Percentiles rank a stretch among this genome's conserved stretches.
phyloP scores from a whole-genome alignment of 2,113 vertebrate species.

The Kryptolebias marmoratus region DNA sequence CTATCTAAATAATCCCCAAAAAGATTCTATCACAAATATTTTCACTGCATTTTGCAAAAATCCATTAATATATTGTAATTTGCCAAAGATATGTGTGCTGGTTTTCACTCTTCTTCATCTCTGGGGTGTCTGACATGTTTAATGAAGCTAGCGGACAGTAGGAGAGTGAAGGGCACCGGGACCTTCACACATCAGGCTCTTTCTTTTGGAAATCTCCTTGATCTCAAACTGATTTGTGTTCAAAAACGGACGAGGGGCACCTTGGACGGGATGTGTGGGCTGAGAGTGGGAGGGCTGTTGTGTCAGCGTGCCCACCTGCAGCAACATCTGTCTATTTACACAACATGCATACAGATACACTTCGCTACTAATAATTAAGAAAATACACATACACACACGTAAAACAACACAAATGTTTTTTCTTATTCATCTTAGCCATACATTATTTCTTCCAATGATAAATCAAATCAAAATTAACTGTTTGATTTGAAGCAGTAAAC shows the following conservation, averaged over 20 bases:
- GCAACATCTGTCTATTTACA: conserved; percentile 76
- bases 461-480: no score
- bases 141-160: conserved; percentile 43
- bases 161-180: conserved; percentile 57
- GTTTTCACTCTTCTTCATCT: conserved; percentile 33
- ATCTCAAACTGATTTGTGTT: conserved; percentile 68
- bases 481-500: no score
- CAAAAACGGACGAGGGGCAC: conserved; percentile 70
- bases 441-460: no score
- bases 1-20: no score
- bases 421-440: not conserved
- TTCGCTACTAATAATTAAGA: conserved; percentile 24
- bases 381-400: not conserved
- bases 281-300: conserved; percentile 51
- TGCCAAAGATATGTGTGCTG: conserved; percentile 20
- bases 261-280: conserved; percentile 61
- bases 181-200: conserved; percentile 56
- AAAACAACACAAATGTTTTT: not conserved
- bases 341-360: conserved; percentile 21
- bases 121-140: conserved; percentile 34
- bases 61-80: not conserved
- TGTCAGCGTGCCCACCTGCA: conserved; percentile 78
- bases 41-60: no score
- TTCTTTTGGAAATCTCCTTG: conserved; percentile 51
- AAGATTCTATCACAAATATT: no score